These are phyloP conservation scores for Trachops cirrhosus DNA, from an alignment of 2,797 vertebrate genomes.

Conservation along the genomic window DNA sequence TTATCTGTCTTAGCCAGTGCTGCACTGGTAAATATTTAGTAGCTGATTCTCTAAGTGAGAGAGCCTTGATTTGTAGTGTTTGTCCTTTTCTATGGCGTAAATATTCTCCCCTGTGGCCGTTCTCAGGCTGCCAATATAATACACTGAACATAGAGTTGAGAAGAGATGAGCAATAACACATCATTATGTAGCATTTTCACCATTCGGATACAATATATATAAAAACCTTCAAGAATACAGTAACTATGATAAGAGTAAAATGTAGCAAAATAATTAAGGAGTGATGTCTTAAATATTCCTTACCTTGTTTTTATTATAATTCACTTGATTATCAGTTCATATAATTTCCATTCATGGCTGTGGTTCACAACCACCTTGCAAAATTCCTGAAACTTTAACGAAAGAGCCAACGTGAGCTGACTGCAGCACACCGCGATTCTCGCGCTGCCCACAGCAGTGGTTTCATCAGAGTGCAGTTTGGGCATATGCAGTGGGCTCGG, in stretches of 20 bases:
- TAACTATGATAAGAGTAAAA: not conserved
- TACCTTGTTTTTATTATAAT: not conserved
- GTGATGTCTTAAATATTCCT: not conserved
- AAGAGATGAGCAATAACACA: not conserved
- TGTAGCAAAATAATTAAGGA: not conserved
- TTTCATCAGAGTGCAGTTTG: not conserved
- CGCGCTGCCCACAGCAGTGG: no score
- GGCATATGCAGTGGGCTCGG: not conserved
- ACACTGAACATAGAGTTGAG: not conserved
- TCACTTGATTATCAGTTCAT: not conserved
- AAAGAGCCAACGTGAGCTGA: not conserved
- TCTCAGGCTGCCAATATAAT: not conserved
- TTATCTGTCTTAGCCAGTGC: not conserved
- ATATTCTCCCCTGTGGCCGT: not conserved
- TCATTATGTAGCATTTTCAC: not conserved
- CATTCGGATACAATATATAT: not conserved
- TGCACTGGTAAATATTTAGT: not conserved
- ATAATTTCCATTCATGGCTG: not conserved
- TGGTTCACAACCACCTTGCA: not conserved
- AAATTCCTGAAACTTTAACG: conserved; percentile 11
- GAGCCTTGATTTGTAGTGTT: not conserved
- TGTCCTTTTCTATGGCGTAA: not conserved
- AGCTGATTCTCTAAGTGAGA: not conserved
- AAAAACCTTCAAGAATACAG: not conserved
- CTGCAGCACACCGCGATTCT: not conserved